Evolutionary conservation across 1,140 invertebrate species (phyloP), one percentile per base, ranked within the genome.

Genomic region (Vanessa atalanta): DNA sequence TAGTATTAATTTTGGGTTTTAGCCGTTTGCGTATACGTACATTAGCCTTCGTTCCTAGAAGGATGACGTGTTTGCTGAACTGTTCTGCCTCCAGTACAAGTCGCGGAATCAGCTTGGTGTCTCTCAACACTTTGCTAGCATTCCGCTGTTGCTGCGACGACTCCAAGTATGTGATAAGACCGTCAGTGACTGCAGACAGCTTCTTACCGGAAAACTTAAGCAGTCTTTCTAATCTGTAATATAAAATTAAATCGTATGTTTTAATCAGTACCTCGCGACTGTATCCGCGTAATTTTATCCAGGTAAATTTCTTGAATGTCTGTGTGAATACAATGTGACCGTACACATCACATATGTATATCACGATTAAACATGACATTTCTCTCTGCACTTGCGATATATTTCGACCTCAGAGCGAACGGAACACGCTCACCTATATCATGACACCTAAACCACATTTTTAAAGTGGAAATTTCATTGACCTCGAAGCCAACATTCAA

Each of bases 21-120:
- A 31, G 26, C 26, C 26, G 6, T 1, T 2, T 31, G 3, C 6
- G 2, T 31, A 31, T 63, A 37, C 63, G 20, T 79, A 94, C 93
- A 77, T 93, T 93, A 16, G 94, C 94, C 78, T 94, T 95, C 50
- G 93, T 94, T 3, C 93, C 91, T 20, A 95, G 88, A 47, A 94
- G 67, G 61, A 94, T 90, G 51, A 95, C 83, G 64, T 93, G 92
- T 77, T 94, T 94, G 55, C 92, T 93, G 78, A 95, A 95, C 79
- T 93, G 93, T 85, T 95, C 95, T 0, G 94, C 94, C 77, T 94
- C 94, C 50, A 93, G 93, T 70, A 95, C 88, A 0, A 95, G 93
- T 48, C 93, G 92, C 8, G 95, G 95, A 76, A 95, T 95, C 7
- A 90, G 83, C 81, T 93, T 94, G 1, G 94, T 94, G 85, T 95